phyloP scores from a whole-genome alignment of 2,113 vertebrate species.

The Hystrix cristata region DNA sequence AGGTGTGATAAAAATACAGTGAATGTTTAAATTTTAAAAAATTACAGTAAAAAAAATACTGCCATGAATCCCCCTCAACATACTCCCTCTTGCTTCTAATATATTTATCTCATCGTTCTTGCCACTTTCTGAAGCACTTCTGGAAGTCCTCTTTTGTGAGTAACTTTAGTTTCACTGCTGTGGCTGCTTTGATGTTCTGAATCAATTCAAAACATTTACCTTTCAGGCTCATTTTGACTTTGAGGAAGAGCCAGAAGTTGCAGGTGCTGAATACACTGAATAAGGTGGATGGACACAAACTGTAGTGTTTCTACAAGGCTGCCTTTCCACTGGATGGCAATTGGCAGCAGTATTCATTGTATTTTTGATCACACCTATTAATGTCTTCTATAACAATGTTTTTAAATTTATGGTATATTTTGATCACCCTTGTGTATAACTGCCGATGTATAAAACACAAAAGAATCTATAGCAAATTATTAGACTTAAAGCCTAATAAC shows the following conservation, averaged over 20 bases:
- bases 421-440: background rate
- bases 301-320: too few relatives aligned
- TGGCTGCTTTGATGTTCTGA: background rate
- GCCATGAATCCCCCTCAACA: background rate
- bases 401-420: background rate
- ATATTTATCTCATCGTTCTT: background rate
- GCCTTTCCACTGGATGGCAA: background rate
- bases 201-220: background rate
- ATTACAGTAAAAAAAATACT: background rate
- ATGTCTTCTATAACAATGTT: background rate
- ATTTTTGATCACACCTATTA: background rate
- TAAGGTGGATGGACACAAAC: background rate
- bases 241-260: background rate
- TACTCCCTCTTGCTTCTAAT: background rate
- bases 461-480: background rate
- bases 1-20: background rate
- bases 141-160: background rate
- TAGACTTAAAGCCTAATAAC: background rate
- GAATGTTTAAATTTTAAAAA: background rate
- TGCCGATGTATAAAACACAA: constrained; percentile 1
- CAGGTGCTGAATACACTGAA: background rate
- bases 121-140: background rate
- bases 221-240: background rate
- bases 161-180: background rate
- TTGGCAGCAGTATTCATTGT: background rate